phyloP scores from a whole-genome alignment of 2,888 invertebrate genomes.

The Dasysyrphus albostriatus region DNA sequence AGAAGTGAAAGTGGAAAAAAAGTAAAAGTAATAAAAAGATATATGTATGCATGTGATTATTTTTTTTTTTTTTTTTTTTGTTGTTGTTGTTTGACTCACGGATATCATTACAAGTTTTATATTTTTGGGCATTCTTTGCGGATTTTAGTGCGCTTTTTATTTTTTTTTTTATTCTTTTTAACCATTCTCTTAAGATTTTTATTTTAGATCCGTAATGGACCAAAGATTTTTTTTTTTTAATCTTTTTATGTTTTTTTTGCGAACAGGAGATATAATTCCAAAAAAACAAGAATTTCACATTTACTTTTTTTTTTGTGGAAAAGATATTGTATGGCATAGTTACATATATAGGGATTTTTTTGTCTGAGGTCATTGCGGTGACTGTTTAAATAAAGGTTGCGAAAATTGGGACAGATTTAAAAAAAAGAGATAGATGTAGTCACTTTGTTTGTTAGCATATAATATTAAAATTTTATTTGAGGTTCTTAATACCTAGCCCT shows the following conservation, averaged over 20 bases:
- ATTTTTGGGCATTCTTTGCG: constrained; percentile 64
- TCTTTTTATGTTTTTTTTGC: constrained; percentile 14
- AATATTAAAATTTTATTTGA: not conserved
- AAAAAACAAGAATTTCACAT: constrained; percentile 17
- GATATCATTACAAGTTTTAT: constrained; percentile 69
- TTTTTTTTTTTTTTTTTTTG: constrained; percentile 33
- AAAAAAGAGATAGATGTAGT: not conserved
- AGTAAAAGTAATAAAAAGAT: constrained; percentile 65
- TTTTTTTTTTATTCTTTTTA: constrained; percentile 3
- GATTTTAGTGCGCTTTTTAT: constrained; percentile 11
- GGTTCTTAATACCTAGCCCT: too few relatives aligned
- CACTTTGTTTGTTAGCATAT: not conserved
- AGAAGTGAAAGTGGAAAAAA: constrained; percentile 71
- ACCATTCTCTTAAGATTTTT: constrained; percentile 60
- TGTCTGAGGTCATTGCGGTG: not conserved
- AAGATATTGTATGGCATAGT: not conserved
- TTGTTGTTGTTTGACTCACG: constrained; percentile 39
- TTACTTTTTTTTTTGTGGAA: not conserved
- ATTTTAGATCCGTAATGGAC: constrained; percentile 66
- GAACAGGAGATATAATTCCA: not conserved
- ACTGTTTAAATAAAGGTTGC: not conserved
- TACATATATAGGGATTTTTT: too few relatives aligned
- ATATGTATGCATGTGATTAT: constrained; percentile 30
- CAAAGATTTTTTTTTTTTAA: constrained; percentile 8
- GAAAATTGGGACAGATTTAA: not conserved